phyloP scores from a whole-genome alignment of 1,140 invertebrate genomes.

The Hycleus phaleratus region DNA sequence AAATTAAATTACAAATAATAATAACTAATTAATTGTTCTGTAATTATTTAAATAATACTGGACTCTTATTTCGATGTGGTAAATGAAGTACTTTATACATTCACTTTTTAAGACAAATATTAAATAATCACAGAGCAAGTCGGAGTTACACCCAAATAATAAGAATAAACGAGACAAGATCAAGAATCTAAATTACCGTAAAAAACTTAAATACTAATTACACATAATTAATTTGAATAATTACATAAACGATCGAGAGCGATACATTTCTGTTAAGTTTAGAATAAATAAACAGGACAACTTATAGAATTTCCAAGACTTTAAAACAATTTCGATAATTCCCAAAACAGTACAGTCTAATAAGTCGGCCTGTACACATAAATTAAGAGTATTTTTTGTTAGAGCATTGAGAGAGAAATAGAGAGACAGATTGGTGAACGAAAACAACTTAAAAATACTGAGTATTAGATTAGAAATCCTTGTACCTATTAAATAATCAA shows the following conservation, averaged over 20 bases:
- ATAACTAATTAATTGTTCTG: conserved; percentile 7
- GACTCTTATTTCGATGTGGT: background rate
- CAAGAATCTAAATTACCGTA: no score
- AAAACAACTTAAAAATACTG: conserved; percentile 16
- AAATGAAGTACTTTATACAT: background rate
- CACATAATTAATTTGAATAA: no score
- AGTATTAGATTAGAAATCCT: conserved; percentile 12
- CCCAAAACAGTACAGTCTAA: no score
- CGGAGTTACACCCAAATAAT: no score
- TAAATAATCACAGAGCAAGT: conserved; percentile 14
- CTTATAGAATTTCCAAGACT: background rate
- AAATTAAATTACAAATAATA: background rate
- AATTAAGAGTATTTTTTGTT: background rate
- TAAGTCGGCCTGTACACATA: no score
- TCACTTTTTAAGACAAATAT: background rate
- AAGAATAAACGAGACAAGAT: no score
- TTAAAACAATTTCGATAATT: background rate
- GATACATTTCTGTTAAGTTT: no score
- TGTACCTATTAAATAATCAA: background rate
- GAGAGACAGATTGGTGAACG: background rate
- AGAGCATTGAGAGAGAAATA: conserved; percentile 2
- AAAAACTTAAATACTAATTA: no score
- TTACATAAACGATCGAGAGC: no score
- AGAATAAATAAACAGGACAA: background rate
- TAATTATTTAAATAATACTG: conserved; percentile 15